phyloP scores from a whole-genome alignment of 2,113 vertebrate species.

The Psophia crepitans region DNA sequence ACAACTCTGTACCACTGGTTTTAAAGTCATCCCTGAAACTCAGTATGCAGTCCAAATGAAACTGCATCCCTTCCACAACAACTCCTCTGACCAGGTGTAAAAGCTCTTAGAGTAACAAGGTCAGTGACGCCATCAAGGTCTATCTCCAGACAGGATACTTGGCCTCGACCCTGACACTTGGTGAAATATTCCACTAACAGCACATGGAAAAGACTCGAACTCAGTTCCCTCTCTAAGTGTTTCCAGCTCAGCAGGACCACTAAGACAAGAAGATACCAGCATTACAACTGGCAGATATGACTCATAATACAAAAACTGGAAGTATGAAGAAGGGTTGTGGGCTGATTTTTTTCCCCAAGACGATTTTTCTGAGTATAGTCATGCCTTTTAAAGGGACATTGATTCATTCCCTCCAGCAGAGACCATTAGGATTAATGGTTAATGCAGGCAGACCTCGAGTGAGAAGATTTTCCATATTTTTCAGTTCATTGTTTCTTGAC shows the following conservation, averaged over 20 bases:
- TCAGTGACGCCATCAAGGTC: not conserved
- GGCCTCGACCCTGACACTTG: not conserved
- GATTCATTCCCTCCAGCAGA: not conserved
- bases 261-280: not conserved
- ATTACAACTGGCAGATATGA: not conserved
- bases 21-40: not conserved
- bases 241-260: not conserved
- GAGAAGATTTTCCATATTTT: not conserved
- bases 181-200: not conserved
- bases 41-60: not conserved
- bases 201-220: not conserved
- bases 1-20: not conserved
- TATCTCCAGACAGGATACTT: fast-evolving
- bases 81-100: not conserved
- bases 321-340: not conserved
- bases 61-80: not conserved
- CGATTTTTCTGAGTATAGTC: not conserved
- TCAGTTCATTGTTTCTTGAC: not conserved
- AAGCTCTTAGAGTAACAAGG: not conserved
- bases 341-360: not conserved
- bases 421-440: not conserved
- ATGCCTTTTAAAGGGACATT: not conserved
- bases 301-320: not conserved
- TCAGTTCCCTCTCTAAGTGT: not conserved
- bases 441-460: not conserved